Evolutionary conservation across 2,797 vertebrate genomes (phyloP), one percentile per base, ranked within the genome.

Genomic region (Xerus rutilus): DNA sequence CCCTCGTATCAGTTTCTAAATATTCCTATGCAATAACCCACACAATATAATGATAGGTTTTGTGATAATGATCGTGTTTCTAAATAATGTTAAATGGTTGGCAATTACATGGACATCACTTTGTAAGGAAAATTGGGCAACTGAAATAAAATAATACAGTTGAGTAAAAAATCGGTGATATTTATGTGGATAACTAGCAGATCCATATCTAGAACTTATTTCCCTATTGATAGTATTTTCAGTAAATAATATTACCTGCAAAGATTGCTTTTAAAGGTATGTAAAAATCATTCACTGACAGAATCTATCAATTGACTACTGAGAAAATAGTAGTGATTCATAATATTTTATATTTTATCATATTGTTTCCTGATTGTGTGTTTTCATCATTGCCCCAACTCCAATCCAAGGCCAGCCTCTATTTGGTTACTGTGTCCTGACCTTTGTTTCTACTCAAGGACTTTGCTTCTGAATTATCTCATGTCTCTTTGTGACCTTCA

Each of bases 231-330:
- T 89, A 13, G 8, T 18, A 0, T 86, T 86, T 87, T 82, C 17
- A 14, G 7, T 43, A 93, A 15, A 35, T 20, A 10, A 11, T 57
- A 43, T 69, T 79, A 57, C 25, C 12, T 91, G 30, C 7, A 1
- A 13, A 87, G 57, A 64, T 65, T 86, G 25, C 45, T 92, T 78
- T 89, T 54, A 32, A 91, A 94, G 20, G 39, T 91, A 62, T 74
- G 7, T 30, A 30, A 4, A 72, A 43, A 86, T 77, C 23, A 64
- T 30, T 69, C 52, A 52, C 21, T 17, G 15, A 52, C 25, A 92
- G n/a, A 79, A 59, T 70, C n/a, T 94, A 23, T 74, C 25, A 85
- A 32, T 70, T 89, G 77, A 72, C 8, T 92, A 32, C 45, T 28
- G 54, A 82, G 65, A 87, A 83, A 83, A 73, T 10, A 83, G 32